phyloP scores from a whole-genome alignment of 2,888 invertebrate species.

The Oxyteleia sp. region DNA sequence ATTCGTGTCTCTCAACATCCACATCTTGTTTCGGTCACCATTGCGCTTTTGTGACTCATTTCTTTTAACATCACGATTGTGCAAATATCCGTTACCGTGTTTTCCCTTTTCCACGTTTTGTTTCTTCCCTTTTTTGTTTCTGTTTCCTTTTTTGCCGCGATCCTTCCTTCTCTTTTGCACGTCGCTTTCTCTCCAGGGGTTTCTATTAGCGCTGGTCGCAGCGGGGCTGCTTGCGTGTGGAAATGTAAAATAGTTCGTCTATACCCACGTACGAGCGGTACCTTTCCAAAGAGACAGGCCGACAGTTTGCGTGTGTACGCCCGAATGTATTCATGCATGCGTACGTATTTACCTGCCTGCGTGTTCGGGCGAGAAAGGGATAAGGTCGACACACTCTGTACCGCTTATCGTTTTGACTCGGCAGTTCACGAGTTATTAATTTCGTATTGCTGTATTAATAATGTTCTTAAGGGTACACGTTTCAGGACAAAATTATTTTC shows the following conservation, averaged over 20 bases:
- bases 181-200: conserved; percentile 22
- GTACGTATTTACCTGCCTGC: conserved; percentile 20
- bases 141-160: conserved; percentile 5
- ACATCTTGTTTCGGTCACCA: conserved; percentile 54
- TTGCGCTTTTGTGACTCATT: conserved; percentile 48
- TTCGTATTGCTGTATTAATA: too few relatives aligned
- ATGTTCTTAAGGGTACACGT: too few relatives aligned
- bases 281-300: conserved; percentile 18
- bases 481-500: too few relatives aligned
- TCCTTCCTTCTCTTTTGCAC: neutral
- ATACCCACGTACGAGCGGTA: conserved; percentile 3
- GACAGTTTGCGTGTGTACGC: conserved; percentile 32
- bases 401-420: conserved; percentile 16
- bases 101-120: conserved; percentile 3
- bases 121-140: conserved; percentile 5
- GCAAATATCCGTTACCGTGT: conserved; percentile 29
- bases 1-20: conserved; percentile 44
- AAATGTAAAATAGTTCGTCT: conserved; percentile 41
- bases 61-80: conserved; percentile 38
- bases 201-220: conserved; percentile 33
- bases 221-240: conserved; percentile 30
- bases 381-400: conserved; percentile 3
- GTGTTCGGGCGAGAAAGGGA: conserved; percentile 14
- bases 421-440: too few relatives aligned
- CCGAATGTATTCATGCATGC: conserved; percentile 8